phyloP scores from a whole-genome alignment of 1,140 invertebrate genomes.

The Himalopsyche phryganea region DNA sequence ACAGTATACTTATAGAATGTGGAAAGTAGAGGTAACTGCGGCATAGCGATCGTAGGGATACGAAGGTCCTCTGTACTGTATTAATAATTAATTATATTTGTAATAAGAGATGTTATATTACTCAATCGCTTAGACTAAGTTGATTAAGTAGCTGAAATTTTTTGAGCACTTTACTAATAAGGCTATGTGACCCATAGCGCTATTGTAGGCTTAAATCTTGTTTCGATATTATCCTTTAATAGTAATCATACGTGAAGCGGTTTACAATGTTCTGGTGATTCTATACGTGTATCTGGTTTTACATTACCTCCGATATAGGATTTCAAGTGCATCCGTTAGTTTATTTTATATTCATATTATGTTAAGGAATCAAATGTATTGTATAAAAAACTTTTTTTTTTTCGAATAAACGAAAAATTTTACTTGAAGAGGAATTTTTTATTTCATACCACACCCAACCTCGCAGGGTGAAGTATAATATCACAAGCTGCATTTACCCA shows the following conservation, averaged over 20 bases:
- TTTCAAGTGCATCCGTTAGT: conserved; percentile 17
- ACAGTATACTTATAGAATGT: not conserved
- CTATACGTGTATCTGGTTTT: conserved; percentile 10
- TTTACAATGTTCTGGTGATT: conserved; percentile 11
- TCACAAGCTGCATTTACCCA: not conserved
- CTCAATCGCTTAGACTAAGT: conserved; percentile 19
- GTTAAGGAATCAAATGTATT: conserved; percentile 17
- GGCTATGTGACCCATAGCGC: conserved; percentile 8
- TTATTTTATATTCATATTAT: conserved; percentile 21
- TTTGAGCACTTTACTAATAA: conserved; percentile 17
- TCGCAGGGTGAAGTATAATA: not conserved
- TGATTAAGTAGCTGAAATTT: conserved; percentile 22
- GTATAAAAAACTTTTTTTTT: conserved; percentile 26
- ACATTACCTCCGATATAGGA: conserved; percentile 23
- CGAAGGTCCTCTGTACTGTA: not conserved
- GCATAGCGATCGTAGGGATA: not conserved
- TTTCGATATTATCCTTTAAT: conserved; percentile 23
- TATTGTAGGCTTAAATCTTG: conserved; percentile 16
- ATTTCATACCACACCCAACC: not conserved
- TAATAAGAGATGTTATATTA: conserved; percentile 13
- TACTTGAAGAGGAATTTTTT: conserved; percentile 17
- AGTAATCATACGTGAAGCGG: conserved; percentile 1
- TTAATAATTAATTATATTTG: not conserved
- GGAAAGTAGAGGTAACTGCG: not conserved
- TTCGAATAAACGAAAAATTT: conserved; percentile 26